phyloP scores from a whole-genome alignment of 2,113 vertebrate species.

The Hypomesus transpacificus region DNA sequence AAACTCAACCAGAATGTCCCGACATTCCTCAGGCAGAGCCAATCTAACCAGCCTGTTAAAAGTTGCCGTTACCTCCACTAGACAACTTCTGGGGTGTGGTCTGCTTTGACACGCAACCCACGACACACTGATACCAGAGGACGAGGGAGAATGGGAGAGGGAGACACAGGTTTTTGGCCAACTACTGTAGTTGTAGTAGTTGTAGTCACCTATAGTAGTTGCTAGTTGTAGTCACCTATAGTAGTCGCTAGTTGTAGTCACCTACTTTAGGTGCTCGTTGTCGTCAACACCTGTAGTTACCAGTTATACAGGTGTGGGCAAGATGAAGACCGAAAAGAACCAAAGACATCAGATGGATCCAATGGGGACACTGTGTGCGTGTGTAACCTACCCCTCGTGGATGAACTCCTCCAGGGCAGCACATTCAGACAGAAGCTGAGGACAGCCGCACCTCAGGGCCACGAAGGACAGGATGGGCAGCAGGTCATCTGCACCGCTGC shows the following conservation, averaged over 20 bases:
- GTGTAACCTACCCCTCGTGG: conserved; percentile 83
- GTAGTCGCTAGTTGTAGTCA: too few species aligned
- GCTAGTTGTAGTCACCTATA: too few species aligned
- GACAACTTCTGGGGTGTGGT: conserved; percentile 47
- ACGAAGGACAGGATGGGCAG: conserved; percentile 92
- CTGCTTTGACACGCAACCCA: conserved; percentile 46
- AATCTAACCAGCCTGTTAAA: conserved; percentile 49
- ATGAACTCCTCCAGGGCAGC: conserved; percentile 93
- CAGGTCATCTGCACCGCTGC: conserved; percentile 90
- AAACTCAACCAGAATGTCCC: conserved; percentile 52
- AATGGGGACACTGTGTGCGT: too few species aligned
- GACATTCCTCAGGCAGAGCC: conserved; percentile 46
- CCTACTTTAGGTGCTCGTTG: too few species aligned
- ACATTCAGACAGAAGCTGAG: conserved; percentile 90
- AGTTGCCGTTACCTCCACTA: conserved; percentile 36
- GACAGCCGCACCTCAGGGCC: conserved; percentile 80
- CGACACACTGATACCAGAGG: neutral
- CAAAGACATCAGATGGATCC: too few species aligned
- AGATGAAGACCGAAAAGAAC: too few species aligned
- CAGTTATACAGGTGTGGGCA: too few species aligned
- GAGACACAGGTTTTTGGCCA: neutral
- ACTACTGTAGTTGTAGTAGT: too few species aligned
- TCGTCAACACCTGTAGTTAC: too few species aligned
- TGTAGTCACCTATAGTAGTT: too few species aligned
- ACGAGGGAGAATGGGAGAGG: neutral